phyloP scores from a whole-genome alignment of 1,140 invertebrate species.

The Drosophila asahinai region DNA sequence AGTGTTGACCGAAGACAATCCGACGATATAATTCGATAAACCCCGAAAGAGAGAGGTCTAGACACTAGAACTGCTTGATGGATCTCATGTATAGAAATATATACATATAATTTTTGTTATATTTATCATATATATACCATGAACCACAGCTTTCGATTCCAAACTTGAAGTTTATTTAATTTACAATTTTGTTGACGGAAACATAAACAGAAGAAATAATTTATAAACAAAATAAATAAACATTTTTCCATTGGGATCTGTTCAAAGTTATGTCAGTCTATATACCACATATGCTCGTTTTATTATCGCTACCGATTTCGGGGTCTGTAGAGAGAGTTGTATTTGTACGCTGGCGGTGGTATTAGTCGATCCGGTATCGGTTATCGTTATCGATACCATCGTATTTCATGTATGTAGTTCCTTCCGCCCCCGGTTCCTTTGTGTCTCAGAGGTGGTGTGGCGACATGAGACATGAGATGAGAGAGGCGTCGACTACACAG shows the following conservation, averaged over 20 bases:
- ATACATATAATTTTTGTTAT: conserved; percentile 67
- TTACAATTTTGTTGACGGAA: conserved; percentile 47
- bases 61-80: conserved; percentile 34
- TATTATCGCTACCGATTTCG: conserved; percentile 58
- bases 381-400: neutral
- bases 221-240: conserved; percentile 25
- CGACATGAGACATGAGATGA: conserved; percentile 16
- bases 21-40: conserved; percentile 53
- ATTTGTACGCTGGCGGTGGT: conserved; percentile 58
- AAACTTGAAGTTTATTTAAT: conserved; percentile 70
- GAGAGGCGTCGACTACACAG: conserved; percentile 60
- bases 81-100: conserved; percentile 44
- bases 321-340: conserved; percentile 71
- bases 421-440: conserved; percentile 17
- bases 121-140: conserved; percentile 64
- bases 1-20: conserved; percentile 52
- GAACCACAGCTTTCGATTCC: conserved; percentile 68
- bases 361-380: conserved; percentile 51
- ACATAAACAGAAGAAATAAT: conserved; percentile 17
- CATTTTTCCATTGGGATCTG: conserved; percentile 77
- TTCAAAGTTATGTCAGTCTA: conserved; percentile 72
- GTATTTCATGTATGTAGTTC: conserved; percentile 38
- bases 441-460: conserved; percentile 39
- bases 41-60: conserved; percentile 16
- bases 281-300: conserved; percentile 22